Evolutionary conservation across 2,113 vertebrate genomes (phyloP), one percentile per base, ranked within the genome.

Genomic region (Pluvianellus socialis): DNA sequence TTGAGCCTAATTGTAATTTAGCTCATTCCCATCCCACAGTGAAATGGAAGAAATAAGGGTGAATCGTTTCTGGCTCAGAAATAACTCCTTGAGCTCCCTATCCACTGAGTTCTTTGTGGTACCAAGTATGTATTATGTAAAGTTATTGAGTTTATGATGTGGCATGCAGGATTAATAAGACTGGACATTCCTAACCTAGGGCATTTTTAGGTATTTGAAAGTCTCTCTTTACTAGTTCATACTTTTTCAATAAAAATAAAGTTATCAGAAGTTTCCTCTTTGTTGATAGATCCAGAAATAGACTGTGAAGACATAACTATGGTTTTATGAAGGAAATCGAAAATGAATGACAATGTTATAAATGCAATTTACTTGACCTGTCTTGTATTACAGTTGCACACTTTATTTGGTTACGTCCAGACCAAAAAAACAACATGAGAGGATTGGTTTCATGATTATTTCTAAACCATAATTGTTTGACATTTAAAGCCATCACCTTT

Each of bases 251-350:
- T 62, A 24, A 77, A 90, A 91, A 42, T 44, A 61, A 4, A 12
- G 52, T 67, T 93, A 84, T 91, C 47, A 23, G 44, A 63, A 16
- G 12, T 83, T 90, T 83, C 17, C 59, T 84, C 44, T 88, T 85
- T 94, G 26, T 76, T 83, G 93, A 58, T 90, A 86, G 24, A 93
- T 90, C 21, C 67, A 92, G 58, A 94, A 94, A 94, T 67, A 91
- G 45, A n/a, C 47, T 66, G n/a, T n/a, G 58, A 79, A 81, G 70
- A 79, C 27, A 17, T 85, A 82, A 72, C 40, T 79, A 27, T 65
- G 38, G 10, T 79, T 77, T 94, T 90, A 55, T 65, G 35, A 45
- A 83, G 55, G 35, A 88, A 90, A 90, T 66, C 40, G 68, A 65
- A 90, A 71, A 53, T 76, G 76, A 68, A 85, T 92, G 50, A 21